These are phyloP conservation scores for Caenorhabditis drosophilae DNA, from an alignment of 2,888 invertebrate genomes.

Conservation along the genomic window DNA sequence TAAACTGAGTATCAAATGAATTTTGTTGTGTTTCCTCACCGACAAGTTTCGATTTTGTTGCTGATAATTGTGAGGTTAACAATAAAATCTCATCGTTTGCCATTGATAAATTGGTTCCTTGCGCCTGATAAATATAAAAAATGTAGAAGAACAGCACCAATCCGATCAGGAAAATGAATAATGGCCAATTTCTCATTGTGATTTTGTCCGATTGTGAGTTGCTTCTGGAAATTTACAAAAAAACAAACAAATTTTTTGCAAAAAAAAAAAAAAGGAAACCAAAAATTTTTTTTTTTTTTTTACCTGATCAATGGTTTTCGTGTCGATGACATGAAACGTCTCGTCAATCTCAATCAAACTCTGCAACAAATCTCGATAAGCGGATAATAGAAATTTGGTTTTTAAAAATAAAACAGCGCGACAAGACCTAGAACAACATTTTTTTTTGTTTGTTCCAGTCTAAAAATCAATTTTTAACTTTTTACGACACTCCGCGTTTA, in stretches of 20 bases:
- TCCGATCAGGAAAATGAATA: slow-evolving; percentile 51
- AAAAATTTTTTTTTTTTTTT: too few species aligned
- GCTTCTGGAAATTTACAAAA: slow-evolving; percentile 22
- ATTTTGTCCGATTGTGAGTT: slow-evolving; percentile 43
- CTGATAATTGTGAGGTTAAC: slow-evolving; percentile 18
- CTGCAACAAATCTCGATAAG: too few species aligned
- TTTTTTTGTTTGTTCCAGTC: too few species aligned
- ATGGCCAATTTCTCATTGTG: slow-evolving; percentile 53
- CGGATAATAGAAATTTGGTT: too few species aligned
- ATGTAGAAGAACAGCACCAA: slow-evolving; percentile 43
- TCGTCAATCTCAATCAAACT: too few species aligned
- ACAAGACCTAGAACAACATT: too few species aligned
- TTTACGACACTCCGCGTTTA: too few species aligned
- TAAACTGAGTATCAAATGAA: too few species aligned
- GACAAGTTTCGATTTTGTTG: slow-evolving; percentile 31
- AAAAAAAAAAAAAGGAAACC: slow-evolving; percentile 17
- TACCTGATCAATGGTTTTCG: slow-evolving; percentile 36
- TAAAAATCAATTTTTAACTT: too few species aligned
- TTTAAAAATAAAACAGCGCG: too few species aligned
- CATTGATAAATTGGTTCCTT: slow-evolving; percentile 17
- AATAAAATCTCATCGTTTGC: slow-evolving; percentile 28
- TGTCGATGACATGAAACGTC: slow-evolving; percentile 39
- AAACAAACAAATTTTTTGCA: slow-evolving; percentile 1
- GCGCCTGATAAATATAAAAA: slow-evolving; percentile 38
- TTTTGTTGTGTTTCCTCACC: too few species aligned